phyloP scores from a whole-genome alignment of 2,797 vertebrate genomes.

The Galago senegalensis region DNA sequence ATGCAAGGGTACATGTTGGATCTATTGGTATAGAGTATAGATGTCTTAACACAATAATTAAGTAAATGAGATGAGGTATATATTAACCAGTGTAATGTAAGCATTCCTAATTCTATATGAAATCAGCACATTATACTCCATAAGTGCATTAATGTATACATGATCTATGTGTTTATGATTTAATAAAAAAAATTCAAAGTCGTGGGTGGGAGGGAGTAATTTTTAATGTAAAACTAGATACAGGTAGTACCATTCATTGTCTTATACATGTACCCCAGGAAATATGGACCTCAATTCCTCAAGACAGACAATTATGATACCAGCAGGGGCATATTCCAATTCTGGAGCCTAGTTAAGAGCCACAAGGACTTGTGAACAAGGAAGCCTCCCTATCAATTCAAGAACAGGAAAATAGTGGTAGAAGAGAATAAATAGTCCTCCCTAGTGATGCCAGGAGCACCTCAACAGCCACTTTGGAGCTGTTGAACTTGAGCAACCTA shows the following conservation, averaged over 20 bases:
- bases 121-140: too few relatives aligned
- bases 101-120: too few relatives aligned
- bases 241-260: not conserved
- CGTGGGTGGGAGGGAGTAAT: not conserved
- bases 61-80: too few relatives aligned
- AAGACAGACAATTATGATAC: not conserved
- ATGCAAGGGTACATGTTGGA: too few relatives aligned
- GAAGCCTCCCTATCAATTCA: not conserved
- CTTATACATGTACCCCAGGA: not conserved
- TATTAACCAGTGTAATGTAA: too few relatives aligned
- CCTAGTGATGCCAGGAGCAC: not conserved
- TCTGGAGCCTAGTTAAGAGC: not conserved
- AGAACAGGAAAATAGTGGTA: not conserved
- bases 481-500: not conserved
- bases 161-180: too few relatives aligned
- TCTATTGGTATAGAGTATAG: too few relatives aligned
- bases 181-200: not conserved
- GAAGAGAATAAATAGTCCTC: not conserved
- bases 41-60: too few relatives aligned
- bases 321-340: not conserved
- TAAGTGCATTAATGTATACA: too few relatives aligned
- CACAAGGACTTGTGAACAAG: not conserved
- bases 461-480: not conserved
- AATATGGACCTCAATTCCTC: constrained; percentile 1
- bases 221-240: not conserved